Evolutionary conservation across 2,888 invertebrate genomes (phyloP), one percentile per base, ranked within the genome.

Genomic region (Elysia crispata): DNA sequence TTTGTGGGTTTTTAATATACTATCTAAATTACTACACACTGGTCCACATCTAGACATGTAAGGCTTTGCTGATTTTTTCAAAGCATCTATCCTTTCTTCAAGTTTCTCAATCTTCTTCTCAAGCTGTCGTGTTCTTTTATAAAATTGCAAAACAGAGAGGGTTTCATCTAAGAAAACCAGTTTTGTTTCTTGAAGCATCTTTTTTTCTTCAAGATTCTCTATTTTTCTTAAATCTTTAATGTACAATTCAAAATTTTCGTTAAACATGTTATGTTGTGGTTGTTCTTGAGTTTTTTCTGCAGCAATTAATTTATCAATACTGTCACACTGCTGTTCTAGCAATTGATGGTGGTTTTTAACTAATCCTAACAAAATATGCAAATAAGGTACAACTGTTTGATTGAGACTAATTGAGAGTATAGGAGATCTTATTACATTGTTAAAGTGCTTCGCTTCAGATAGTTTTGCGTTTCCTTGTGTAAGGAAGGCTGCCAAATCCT

Each of bases 371-470:
- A 30, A 28, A 30, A 66, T 66, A 25, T 66, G 66, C 25, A 66
- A 66, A 25, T 66, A 66, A 18, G 66, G 66, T 18, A 66, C 66
- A 66, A 25, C 66, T 66, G 66, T 66, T 66, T 66, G 66, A 28
- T 13, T 66, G 23, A 66, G 66, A 30, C 28, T 18, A 5, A 66
- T 66, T 28, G 23, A 13, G 25, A 66, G 28, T 28, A 66, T 66
- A 15, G 62, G n/a, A 11, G 23, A n/a, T n/a, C n/a, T 62, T 8
- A 62, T 62, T n/a, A 62, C 62, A 62, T 62, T 62, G 62, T 62
- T 62, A 62, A 15, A 62, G 8, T 62, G n/a, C n/a, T 62, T 62
- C 25, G 62, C 62, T n/a, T 62, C 25, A 23, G 11, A 15, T 18
- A 54, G n/a, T n/a, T n/a, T n/a, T n/a, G n/a, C n/a, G n/a, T n/a